Base-by-base conservation (phyloP, 1,140 invertebrate species). In the Formica selysi region DNA sequence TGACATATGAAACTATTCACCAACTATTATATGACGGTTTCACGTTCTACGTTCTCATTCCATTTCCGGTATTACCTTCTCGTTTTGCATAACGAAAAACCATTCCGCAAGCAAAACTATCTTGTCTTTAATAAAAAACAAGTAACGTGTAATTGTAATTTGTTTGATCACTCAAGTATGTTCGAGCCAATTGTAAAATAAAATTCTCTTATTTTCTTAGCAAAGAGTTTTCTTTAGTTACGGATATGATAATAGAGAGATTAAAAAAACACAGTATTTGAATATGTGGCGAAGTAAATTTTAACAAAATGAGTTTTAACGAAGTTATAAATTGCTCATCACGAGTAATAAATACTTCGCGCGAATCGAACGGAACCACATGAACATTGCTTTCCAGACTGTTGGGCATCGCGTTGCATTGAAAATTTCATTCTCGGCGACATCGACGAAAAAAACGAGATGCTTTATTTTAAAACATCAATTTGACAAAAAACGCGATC, bases 51-150 rank as follows among this genome's bases (percentile, higher is more conserved):
- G 54, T 44, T 22, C 26, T 29, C 26, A 32, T 80, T 65, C 36
- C 29, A 22, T 3, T 68, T 87, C 68, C 70, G 51, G 19, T 86
- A n/a, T 26, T 38, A 22, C 26, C 65, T 36, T 59, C 81, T 57
- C 51, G 22, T 85, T 76, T 85, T 78, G 26, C 73, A 16, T 41
- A 48, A 11, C 36, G 51, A 71, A 41, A 3, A 29, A 71, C 3
- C 3, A 22, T 32, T 26, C 16, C 22, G 22, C 26, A 22, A 70
- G 22, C 5, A 22, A 81, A 59, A 71, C 38, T 36, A 8, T 32
- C 44, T 41, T 29, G 6, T 32, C 36, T 8, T 7, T 19, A 44
- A 57, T 32, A 32, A 57, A 44, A 2, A 67, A 68, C 22, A 1
- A 68, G 19, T 3, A 32, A 79, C 19, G 8, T 38, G 32, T n/a